Evolutionary conservation across 2,113 vertebrate species (phyloP), one percentile per base, ranked within the genome.

Genomic region (Tenrec ecaudatus): DNA sequence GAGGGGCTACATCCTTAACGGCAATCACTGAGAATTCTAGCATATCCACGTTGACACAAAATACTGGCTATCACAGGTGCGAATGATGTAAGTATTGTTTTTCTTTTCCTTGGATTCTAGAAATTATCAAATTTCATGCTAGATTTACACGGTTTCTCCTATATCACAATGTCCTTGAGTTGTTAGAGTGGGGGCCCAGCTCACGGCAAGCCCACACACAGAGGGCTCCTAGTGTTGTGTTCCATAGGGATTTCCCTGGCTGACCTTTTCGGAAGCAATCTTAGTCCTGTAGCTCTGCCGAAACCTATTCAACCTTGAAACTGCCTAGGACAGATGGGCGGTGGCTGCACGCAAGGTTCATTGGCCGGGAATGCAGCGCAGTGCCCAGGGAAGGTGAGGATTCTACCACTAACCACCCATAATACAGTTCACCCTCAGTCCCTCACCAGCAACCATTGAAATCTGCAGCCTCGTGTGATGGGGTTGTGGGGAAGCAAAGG

Each of bases 61-160:
- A 40, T 40, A 40, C 40, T 40, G 7, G 40, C 40, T 40, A 40
- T 40, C 40, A 40, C 40, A 40, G 3, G 16, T 1, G 12, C 25
- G 9, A 23, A 20, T 57, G 78, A n/a, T 2, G 0, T 40, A 40
- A 40, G 40, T 40, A 40, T 25, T 69, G 3, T 73, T 88, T 93
- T 78, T 57, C 57, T 87, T 64, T 79, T 8, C 15, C 27, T 22
- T 71, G 27, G 57, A 75, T 31, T 88, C 75, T 82, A 68, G 11
- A 88, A 85, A 58, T 89, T 60, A 47, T 62, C 19, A 71, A 66
- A 60, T 90, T 79, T 8, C 85, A 47, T 82, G 47, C 20, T 29
- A 82, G 75, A 36, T 62, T 94, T 69, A 84, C 71, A 53, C 27
- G 12, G 78, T 64, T 90, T 64, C 17, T 91, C 40, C 79, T 64